Conservation (phyloP, 2,888 invertebrate species). For the Meganola albula region DNA sequence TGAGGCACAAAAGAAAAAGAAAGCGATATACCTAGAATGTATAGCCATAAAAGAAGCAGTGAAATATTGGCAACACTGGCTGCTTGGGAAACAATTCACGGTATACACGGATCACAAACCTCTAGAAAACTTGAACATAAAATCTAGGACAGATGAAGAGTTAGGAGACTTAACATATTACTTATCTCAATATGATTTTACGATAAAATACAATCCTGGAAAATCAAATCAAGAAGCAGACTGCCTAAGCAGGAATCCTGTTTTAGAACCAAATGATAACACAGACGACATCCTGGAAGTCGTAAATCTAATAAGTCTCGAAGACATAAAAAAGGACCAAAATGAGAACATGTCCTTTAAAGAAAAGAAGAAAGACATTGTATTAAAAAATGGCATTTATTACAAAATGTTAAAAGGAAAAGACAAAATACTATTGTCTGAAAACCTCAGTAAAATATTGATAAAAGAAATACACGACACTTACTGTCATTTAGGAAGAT, state of each 20-base stretch:
- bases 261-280: slow-evolving; percentile 4
- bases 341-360: not conserved
- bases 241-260: slow-evolving; percentile 5
- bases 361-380: not conserved
- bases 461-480: too few species aligned
- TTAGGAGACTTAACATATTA: too few species aligned
- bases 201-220: slow-evolving; percentile 10
- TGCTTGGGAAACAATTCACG: slow-evolving; percentile 21
- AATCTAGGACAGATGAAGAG: slow-evolving; percentile 6
- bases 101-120: slow-evolving; percentile 23
- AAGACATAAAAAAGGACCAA: slow-evolving; percentile 1
- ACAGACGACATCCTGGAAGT: slow-evolving; percentile 3
- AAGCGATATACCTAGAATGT: slow-evolving; percentile 3
- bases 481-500: too few species aligned
- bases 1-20: slow-evolving; percentile 2
- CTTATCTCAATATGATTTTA: slow-evolving; percentile 9
- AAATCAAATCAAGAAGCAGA: slow-evolving; percentile 6
- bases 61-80: slow-evolving; percentile 21
- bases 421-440: slow-evolving; percentile 1
- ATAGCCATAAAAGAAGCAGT: slow-evolving; percentile 21
- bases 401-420: slow-evolving; percentile 1
- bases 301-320: slow-evolving; percentile 5
- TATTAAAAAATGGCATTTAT: slow-evolving; percentile 2
- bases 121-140: slow-evolving; percentile 7
- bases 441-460: too few species aligned